Percentiles rank a stretch among this genome's conserved stretches.
These are phyloP conservation scores for Rapana venosa DNA, from an alignment of 2,888 invertebrate genomes.

Conservation along the genomic window DNA sequence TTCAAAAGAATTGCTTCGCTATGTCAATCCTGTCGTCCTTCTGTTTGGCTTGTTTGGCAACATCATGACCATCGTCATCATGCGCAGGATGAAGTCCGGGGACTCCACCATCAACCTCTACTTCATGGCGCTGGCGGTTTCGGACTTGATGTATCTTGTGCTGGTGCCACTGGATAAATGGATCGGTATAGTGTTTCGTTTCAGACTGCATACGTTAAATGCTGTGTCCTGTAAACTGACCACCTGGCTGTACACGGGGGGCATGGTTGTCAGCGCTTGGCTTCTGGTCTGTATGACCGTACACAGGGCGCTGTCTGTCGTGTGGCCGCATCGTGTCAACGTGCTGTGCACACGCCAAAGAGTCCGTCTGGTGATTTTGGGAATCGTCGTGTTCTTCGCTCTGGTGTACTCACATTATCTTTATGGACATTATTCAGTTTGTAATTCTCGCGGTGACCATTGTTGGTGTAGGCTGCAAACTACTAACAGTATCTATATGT, in stretches of 20 bases:
- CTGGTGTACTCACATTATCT: not conserved
- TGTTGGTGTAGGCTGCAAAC: no score
- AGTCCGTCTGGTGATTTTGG: not conserved
- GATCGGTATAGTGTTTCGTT: no score
- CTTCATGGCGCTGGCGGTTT: no score
- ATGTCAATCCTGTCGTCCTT: no score
- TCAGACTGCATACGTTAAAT: not conserved
- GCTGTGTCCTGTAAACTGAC: not conserved
- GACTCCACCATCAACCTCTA: no score
- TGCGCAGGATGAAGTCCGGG: no score
- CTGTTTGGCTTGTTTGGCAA: no score
- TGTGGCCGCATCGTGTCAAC: not conserved
- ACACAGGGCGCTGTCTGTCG: not conserved
- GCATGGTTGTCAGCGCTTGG: not conserved
- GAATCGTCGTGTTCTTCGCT: not conserved
- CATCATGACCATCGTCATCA: no score
- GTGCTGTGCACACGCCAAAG: not conserved
- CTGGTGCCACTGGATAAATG: no score
- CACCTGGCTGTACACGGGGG: not conserved
- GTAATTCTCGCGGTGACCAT: no score
- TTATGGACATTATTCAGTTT: not conserved
- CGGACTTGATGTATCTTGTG: no score
- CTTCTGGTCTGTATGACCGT: not conserved
- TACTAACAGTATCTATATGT: not conserved
- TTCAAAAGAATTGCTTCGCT: no score